phyloP scores from a whole-genome alignment of 2,113 vertebrate species.

The Silurus glanis region DNA sequence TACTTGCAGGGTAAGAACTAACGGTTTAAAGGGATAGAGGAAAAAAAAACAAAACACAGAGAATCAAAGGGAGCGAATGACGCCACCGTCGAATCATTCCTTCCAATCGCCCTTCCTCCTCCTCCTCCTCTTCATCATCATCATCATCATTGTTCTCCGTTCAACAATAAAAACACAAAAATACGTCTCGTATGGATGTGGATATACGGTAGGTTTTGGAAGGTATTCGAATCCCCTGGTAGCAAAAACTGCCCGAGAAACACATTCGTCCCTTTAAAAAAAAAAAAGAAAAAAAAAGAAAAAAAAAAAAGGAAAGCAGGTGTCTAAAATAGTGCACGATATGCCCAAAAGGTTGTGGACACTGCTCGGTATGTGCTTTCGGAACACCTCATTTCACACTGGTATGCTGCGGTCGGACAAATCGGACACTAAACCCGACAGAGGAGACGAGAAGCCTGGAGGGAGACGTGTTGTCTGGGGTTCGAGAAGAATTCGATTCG shows the following conservation, averaged over 20 bases:
- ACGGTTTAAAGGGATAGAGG: neutral
- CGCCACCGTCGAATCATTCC: conserved; percentile 65
- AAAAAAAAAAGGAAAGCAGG: no score
- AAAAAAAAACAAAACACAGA: neutral
- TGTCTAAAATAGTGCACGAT: no score
- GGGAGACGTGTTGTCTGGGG: neutral
- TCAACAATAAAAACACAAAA: neutral
- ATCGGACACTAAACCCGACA: no score
- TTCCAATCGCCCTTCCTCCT: conserved; percentile 30
- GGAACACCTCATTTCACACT: no score
- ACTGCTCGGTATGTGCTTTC: no score
- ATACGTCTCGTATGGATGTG: neutral
- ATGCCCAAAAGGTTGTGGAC: no score
- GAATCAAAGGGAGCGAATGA: conserved; percentile 63
- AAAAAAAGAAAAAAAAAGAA: neutral
- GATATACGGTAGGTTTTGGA: neutral
- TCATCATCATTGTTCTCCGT: no score
- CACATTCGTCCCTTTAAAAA: conserved; percentile 19
- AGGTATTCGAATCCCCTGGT: neutral
- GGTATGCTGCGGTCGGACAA: no score
- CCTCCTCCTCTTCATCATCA: neutral
- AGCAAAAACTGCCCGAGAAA: neutral
- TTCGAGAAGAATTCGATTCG: neutral
- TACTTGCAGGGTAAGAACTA: conserved; percentile 10
- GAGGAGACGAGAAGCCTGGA: neutral